A percentile compares a stretch with the other conserved stretches of the same genome.
Conservation (phyloP, 1,140 invertebrate species). For the Drosophila kohkoa region DNA sequence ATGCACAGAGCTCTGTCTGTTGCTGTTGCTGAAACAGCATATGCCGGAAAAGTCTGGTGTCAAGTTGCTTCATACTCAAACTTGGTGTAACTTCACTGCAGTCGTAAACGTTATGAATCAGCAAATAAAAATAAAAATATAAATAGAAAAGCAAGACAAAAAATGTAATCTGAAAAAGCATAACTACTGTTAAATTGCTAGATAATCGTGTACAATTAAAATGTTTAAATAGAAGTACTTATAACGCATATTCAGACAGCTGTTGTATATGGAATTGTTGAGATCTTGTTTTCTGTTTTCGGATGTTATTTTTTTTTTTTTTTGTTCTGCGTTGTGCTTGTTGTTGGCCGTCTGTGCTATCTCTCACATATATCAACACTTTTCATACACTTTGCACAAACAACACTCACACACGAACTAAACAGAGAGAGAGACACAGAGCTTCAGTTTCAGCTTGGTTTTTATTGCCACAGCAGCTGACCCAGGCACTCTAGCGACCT, state of each 20-base stretch:
- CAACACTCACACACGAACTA: slow-evolving; percentile 32
- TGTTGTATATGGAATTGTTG: slow-evolving; percentile 25
- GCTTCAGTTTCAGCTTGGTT: slow-evolving; percentile 66
- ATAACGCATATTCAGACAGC: slow-evolving; percentile 26
- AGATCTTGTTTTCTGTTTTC: slow-evolving; percentile 17
- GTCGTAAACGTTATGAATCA: slow-evolving; percentile 3
- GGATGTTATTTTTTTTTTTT: not conserved
- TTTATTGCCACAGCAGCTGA: slow-evolving; percentile 77
- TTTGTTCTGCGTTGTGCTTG: not conserved
- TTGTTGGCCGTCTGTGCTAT: slow-evolving; percentile 36
- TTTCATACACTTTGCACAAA: slow-evolving; percentile 59
- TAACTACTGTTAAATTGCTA: slow-evolving; percentile 41
- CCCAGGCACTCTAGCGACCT: slow-evolving; percentile 37
- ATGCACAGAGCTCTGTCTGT: not conserved
- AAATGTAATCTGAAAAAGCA: not conserved
- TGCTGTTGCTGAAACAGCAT: not conserved
- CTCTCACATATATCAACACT: slow-evolving; percentile 72
- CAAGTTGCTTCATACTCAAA: not conserved
- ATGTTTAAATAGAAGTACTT: slow-evolving; percentile 37
- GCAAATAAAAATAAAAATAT: not conserved
- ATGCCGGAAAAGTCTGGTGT: not conserved
- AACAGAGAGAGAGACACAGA: not conserved
- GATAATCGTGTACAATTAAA: slow-evolving; percentile 54
- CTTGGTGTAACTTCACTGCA: not conserved
- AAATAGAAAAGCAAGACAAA: not conserved